Conservation (phyloP, 1,140 invertebrate genomes). For the Platyscapa corneri region DNA sequence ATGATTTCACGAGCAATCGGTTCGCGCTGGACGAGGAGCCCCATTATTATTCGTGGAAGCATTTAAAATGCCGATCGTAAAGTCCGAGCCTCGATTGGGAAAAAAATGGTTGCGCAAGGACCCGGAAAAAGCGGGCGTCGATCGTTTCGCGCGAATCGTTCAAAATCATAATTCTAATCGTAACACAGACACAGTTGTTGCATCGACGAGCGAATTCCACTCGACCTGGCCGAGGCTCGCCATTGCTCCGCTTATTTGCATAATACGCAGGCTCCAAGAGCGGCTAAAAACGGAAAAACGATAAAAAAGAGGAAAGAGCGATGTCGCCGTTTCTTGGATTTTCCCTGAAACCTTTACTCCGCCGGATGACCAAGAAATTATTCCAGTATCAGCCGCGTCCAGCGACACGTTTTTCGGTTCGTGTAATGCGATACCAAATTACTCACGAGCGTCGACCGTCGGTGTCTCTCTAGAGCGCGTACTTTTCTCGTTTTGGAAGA, state of each 20-base stretch:
- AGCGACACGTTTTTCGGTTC: neutral
- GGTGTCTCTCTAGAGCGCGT: no score
- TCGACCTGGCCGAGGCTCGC: neutral
- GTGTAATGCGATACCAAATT: neutral
- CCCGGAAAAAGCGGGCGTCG: neutral
- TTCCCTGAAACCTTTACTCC: conserved; percentile 19
- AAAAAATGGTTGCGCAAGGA: no score
- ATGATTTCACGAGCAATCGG: no score
- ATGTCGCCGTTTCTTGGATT: neutral
- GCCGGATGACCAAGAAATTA: neutral
- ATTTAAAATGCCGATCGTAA: no score
- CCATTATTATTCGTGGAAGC: no score
- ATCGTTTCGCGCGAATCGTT: conserved; percentile 8
- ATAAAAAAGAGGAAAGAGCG: conserved; percentile 8
- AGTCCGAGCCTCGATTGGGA: no score
- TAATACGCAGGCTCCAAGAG: neutral
- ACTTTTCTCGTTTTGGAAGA: no score
- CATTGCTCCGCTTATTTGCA: conserved; percentile 42
- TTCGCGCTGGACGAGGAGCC: no score
- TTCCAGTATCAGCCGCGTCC: neutral
- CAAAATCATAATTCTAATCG: conserved; percentile 1
- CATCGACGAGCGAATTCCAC: conserved; percentile 32
- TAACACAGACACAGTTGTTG: no score
- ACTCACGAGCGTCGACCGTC: no score
- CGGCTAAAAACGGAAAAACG: neutral